Evolutionary conservation across 2,888 invertebrate genomes (phyloP).

Genomic region (Callyntrura guangdongensis): DNA sequence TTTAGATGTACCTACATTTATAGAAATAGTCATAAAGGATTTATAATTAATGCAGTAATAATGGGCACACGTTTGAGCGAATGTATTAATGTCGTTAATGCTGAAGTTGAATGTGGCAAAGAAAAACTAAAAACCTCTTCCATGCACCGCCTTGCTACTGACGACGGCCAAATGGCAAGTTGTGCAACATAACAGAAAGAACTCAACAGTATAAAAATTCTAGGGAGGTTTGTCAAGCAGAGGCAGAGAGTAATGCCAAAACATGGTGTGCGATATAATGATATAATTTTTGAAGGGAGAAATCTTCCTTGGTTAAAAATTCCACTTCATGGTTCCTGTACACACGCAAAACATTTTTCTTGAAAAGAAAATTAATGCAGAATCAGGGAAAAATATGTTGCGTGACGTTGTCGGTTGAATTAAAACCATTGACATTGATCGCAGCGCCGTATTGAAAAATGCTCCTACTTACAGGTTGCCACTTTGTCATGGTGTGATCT

Average conservation of each 20-base stretch:
- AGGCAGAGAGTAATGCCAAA: neutral
- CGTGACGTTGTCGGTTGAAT: no score
- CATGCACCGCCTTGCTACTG: conserved; percentile 21
- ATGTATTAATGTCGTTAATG: neutral
- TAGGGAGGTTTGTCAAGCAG: neutral
- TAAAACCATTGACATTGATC: no score
- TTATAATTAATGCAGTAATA: conserved; percentile 28
- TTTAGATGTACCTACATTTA: neutral
- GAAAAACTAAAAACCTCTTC: conserved; percentile 54
- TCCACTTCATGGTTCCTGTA: no score
- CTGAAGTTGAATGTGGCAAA: neutral
- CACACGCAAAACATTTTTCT: neutral
- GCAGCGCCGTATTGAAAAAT: no score
- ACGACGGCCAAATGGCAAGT: neutral
- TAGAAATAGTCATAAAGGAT: neutral
- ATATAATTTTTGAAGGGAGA: neutral
- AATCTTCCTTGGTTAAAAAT: neutral
- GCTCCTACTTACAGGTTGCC: no score
- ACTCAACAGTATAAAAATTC: neutral
- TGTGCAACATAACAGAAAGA: neutral
- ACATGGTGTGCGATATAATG: neutral
- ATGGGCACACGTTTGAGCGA: neutral
- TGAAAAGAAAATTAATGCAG: no score
- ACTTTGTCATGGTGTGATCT: no score
- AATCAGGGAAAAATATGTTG: no score